phyloP scores from a whole-genome alignment of 2,797 vertebrate genomes.

The Carapus acus region DNA sequence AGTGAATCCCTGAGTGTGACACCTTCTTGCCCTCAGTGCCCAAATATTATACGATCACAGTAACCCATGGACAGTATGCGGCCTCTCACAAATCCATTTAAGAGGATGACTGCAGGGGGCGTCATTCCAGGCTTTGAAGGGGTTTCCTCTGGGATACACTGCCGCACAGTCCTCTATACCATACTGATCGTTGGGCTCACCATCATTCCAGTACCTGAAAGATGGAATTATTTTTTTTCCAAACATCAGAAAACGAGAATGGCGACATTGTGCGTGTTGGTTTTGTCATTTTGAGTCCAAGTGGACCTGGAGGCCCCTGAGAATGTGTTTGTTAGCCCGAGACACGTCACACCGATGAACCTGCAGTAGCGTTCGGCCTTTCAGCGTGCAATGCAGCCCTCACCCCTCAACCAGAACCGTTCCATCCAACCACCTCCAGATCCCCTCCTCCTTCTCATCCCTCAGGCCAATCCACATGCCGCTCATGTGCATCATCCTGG shows the following conservation, averaged over 20 bases:
- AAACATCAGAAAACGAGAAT: no score
- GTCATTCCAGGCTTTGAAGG: conserved; percentile 67
- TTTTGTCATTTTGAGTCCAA: no score
- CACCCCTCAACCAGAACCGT: conserved; percentile 55
- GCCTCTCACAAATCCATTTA: conserved; percentile 71
- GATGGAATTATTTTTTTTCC: no score
- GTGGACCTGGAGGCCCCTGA: no score
- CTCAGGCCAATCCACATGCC: conserved; percentile 66
- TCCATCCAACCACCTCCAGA: conserved; percentile 68
- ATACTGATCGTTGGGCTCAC: conserved; percentile 46
- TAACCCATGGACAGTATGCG: conserved; percentile 1
- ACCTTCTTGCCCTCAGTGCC: conserved; percentile 8
- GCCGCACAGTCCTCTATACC: conserved; percentile 65
- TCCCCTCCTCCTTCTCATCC: conserved; percentile 58
- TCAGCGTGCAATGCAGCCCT: conserved; percentile 1
- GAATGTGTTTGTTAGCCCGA: no score
- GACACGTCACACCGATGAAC: no score
- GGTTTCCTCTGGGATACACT: conserved; percentile 46
- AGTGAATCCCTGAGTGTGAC: no score
- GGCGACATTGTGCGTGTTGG: no score
- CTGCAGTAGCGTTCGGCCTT: no score
- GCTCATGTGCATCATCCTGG: rapidly evolving
- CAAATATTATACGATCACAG: not conserved
- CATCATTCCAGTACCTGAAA: conserved; percentile 61
- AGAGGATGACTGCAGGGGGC: conserved; percentile 50